Evolutionary conservation across 2,797 vertebrate species (phyloP), one percentile per base, ranked within the genome.

Genomic region (Gadopsis bispinosus): DNA sequence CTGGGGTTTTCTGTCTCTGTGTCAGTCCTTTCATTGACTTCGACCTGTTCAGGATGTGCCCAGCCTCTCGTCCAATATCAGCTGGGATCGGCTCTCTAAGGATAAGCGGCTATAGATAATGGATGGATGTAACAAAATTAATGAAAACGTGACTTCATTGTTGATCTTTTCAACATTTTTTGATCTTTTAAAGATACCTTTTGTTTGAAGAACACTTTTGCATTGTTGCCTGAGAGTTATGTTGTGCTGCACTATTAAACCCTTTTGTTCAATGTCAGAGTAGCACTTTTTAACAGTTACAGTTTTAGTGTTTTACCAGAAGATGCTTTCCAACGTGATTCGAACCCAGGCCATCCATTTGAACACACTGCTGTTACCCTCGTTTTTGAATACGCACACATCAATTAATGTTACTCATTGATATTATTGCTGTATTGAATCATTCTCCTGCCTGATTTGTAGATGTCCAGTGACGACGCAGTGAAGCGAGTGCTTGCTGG

Each of bases 391-490:
- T 4, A 19, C 1, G 31, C 9, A 33, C n/a, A 60, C 8, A 41
- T 7, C 1, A 26, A 5, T 19, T 20, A 26, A 12, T 26, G 12
- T 47, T 35, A 41, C 1, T 26, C 0, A 33, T 14, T 33, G 12
- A 41, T 53, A n/a, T 61, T 50, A 53, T 53, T 39, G 0, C 35
- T 48, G 2, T 33, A 41, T 4, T n/a, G 33, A 58, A 31, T 62
- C 2, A 8, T 16, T 75, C 13, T 55, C 16, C 20, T 83, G 4
- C 64, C 22, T 83, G 75, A 26, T 79, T 45, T 50, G 35, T 68
- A 99, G 98, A 79, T 98, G 35, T 96, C 96, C 75, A 99, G 98
- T 80, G 98, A 99, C 0, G 97, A 96, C 6, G 97, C 97, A 7
- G 98, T 99, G 60, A 97, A 95, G 88, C 95, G 90, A 54, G 95